A percentile compares a stretch with the other conserved stretches of the same genome.
These are phyloP conservation scores for Allygus modestus DNA, from an alignment of 2,888 invertebrate species.

Conservation along the genomic window DNA sequence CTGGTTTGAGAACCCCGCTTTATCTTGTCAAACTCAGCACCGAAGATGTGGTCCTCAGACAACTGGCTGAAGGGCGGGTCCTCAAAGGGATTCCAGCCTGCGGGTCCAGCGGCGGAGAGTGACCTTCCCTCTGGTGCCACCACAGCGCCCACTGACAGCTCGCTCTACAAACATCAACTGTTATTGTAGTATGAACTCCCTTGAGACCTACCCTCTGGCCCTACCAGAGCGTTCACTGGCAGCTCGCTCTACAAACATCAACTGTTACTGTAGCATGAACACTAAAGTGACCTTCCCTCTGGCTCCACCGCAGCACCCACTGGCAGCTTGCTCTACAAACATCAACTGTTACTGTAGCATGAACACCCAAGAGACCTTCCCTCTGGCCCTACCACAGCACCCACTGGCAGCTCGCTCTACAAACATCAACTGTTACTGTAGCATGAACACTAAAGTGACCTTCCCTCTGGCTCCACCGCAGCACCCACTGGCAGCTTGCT, in stretches of 20 bases:
- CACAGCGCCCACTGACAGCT: conserved; percentile 73
- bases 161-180: conserved; percentile 72
- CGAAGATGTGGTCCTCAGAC: conserved; percentile 88
- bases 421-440: too few relatives aligned
- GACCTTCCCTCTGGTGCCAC: conserved; percentile 77
- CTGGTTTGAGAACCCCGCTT: conserved; percentile 88
- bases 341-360: too few relatives aligned
- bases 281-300: too few relatives aligned
- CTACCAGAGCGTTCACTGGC: conserved; percentile 73
- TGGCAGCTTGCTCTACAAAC: too few relatives aligned
- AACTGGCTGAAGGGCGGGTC: conserved; percentile 85
- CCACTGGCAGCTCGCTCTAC: too few relatives aligned
- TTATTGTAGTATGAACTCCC: neutral
- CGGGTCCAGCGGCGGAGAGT: conserved; percentile 67
- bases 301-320: too few relatives aligned
- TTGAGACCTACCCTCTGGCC: conserved; percentile 76
- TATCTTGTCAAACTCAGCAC: conserved; percentile 90
- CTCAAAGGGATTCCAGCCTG: conserved; percentile 91
- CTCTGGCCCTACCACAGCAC: too few relatives aligned
- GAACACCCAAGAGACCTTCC: too few relatives aligned
- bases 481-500: too few relatives aligned
- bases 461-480: too few relatives aligned
- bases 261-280: too few relatives aligned
- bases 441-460: too few relatives aligned
- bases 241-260: conserved; percentile 73